Conservation (phyloP, 30 jellyfish, hydroid and myxozoan species). For the Hydractinia symbiolongicarpus region DNA sequence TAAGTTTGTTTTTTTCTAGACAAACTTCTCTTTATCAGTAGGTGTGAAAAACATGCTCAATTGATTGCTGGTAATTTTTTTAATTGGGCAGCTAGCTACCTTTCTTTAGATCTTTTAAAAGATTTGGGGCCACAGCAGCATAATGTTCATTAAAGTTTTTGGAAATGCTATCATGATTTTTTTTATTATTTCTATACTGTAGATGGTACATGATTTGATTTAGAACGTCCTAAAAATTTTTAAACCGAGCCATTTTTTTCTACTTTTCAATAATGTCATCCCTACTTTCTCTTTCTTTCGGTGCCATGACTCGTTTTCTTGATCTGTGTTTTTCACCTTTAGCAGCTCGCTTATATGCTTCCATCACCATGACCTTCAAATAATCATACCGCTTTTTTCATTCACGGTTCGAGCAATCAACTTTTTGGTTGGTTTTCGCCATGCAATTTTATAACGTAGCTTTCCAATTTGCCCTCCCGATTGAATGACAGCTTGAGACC, state of each 20-base stretch:
- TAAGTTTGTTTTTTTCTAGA: no score
- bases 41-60: no score
- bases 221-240: no score
- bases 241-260: not conserved
- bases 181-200: no score
- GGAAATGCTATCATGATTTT: no score
- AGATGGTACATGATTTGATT: no score
- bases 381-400: not conserved
- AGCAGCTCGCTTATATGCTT: not conserved
- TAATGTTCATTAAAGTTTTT: no score
- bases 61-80: no score
- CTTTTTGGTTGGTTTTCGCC: constrained; percentile 8
- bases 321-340: not conserved
- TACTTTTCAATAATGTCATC: not conserved
- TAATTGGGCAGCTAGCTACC: no score
- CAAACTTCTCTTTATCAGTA: no score
- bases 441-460: constrained; percentile 9
- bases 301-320: constrained; percentile 1
- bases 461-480: not conserved
- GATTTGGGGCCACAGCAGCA: no score
- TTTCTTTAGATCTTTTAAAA: no score
- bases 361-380: not conserved
- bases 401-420: constrained; percentile 3
- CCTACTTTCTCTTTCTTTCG: not conserved
- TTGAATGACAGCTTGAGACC: constrained; percentile 3